Base-by-base conservation (phyloP, 2,797 vertebrate species). In the Oryzias dopingdopingensis region DNA sequence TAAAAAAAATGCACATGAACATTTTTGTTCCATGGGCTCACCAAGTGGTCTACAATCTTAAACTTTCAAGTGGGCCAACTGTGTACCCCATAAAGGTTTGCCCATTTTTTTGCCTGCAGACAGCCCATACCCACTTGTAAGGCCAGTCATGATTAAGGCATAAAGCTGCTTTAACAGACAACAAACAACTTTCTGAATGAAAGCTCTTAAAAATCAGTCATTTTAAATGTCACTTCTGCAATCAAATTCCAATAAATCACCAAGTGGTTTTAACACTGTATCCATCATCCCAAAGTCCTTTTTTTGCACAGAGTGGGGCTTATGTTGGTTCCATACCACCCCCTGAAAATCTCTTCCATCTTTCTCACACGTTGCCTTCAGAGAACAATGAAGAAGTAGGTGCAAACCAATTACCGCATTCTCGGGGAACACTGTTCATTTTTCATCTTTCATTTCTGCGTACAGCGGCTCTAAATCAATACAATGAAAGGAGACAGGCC, bases 401-500 rank as follows among this genome's bases (percentile, higher is more conserved):
- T 67, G 64, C 68, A 67, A 54, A 68, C 77, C 76, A 79, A 77
- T 79, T 77, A 82, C 67, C 69, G 74, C 71, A 72, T 57, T 64
- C 67, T 79, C 61, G 49, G 59, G 64, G 65, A 66, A 47, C 20
- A 29, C 68, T 77, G 81, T 72, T 73, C 58, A 67, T 77, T 87
- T 83, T 74, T 78, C 55, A 43, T 65, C 57, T 66, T 81, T 84
- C 77, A 85, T 82, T 83, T 76, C 58, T 37, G 66, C 64, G 73
- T 71, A 68, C 71, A 61, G 71, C 53, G 23, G 41, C 50, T 65
- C 58, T 65, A 77, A 83, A 85, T 88, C 78, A 68, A 76, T 81
- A 72, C 71, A 83, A 83, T 86, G 80, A 81, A 76, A 83, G 74
- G 55, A 79, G 73, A 76, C 79, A 64, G 73, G 62, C 59, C 65